Conservation (phyloP, 2,797 vertebrate genomes). For the Poecilia wingei region DNA sequence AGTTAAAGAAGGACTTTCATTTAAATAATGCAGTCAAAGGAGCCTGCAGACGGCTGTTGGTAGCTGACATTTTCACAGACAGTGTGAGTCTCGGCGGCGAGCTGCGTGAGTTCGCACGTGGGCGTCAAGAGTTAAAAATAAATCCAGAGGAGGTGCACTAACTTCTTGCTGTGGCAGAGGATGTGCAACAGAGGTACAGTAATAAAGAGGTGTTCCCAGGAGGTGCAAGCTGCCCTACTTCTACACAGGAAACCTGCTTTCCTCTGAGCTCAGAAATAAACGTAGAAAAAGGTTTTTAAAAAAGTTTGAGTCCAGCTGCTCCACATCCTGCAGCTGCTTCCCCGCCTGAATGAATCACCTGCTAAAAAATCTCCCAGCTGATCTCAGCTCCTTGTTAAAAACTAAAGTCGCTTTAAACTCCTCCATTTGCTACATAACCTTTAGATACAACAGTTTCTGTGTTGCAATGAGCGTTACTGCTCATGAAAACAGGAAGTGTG, state of each 20-base stretch:
- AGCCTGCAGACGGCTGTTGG: constrained; percentile 16
- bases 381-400: not conserved
- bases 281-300: not conserved
- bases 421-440: not conserved
- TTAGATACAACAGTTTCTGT: not conserved
- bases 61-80: constrained; percentile 8
- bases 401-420: not conserved
- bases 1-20: not conserved
- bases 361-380: constrained; percentile 7
- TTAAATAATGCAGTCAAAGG: not conserved
- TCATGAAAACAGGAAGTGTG: constrained; percentile 70
- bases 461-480: constrained; percentile 8
- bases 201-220: constrained; percentile 55
- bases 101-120: constrained; percentile 31
- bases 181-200: constrained; percentile 50
- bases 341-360: constrained; percentile 57
- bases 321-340: constrained; percentile 79
- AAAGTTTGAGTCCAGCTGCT: constrained; percentile 51
- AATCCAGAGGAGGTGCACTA: constrained; percentile 60
- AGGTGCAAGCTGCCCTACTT: constrained; percentile 70
- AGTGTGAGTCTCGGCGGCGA: constrained; percentile 10
- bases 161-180: constrained; percentile 68
- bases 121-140: constrained; percentile 77
- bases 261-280: constrained; percentile 19
- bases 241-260: constrained; percentile 27